A percentile compares a stretch with the other conserved stretches of the same genome.
These are phyloP conservation scores for Stratiolaelaps scimitus DNA, from an alignment of 1,140 invertebrate species.

Conservation along the genomic window DNA sequence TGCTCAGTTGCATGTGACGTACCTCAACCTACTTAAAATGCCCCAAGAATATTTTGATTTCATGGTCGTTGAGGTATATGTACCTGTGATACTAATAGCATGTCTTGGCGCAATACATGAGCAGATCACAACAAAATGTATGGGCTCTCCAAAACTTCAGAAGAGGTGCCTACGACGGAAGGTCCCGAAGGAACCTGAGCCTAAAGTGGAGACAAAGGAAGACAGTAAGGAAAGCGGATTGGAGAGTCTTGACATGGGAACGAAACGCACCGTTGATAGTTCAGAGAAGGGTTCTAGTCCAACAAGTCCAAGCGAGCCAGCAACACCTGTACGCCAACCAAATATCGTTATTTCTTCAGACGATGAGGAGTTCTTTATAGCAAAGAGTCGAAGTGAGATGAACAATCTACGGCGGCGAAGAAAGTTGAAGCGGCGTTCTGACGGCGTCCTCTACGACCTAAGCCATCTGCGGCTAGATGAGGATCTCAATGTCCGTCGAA, in stretches of 20 bases:
- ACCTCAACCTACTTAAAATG: slow-evolving; percentile 8
- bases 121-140: slow-evolving; percentile 54
- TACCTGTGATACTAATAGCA: slow-evolving; percentile 65
- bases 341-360: slow-evolving; percentile 22
- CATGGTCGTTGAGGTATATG: slow-evolving; percentile 52
- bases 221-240: slow-evolving; percentile 23
- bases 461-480: slow-evolving; percentile 12
- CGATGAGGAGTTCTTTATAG: slow-evolving; percentile 19
- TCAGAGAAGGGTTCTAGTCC: slow-evolving; percentile 22
- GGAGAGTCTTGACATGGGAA: slow-evolving; percentile 21
- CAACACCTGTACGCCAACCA: background rate
- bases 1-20: slow-evolving; percentile 56
- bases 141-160: background rate
- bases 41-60: slow-evolving; percentile 38
- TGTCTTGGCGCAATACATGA: slow-evolving; percentile 72
- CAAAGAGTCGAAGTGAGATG: slow-evolving; percentile 23
- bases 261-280: slow-evolving; percentile 18
- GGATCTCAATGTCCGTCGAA: slow-evolving; percentile 20
- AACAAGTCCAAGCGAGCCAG: slow-evolving; percentile 21
- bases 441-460: slow-evolving; percentile 21
- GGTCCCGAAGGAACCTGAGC: background rate
- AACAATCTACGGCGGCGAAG: slow-evolving; percentile 8
- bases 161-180: slow-evolving; percentile 10
- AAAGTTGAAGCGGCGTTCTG: slow-evolving; percentile 18
- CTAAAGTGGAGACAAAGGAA: slow-evolving; percentile 1